phyloP scores from a whole-genome alignment of 2,113 vertebrate genomes.

The Dascyllus trimaculatus region DNA sequence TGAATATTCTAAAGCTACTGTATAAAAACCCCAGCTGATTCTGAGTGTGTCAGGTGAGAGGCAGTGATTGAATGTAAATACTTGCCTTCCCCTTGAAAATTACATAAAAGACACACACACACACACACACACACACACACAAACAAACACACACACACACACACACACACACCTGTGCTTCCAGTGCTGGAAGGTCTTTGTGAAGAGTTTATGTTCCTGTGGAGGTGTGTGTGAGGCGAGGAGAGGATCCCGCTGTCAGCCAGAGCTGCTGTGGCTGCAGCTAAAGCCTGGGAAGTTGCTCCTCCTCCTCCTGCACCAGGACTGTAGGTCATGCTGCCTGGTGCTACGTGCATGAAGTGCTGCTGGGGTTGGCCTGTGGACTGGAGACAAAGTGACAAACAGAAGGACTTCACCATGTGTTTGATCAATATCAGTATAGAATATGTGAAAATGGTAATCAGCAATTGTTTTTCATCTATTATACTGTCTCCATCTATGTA shows the following conservation, averaged over 20 bases:
- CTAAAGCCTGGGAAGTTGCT: slow-evolving; percentile 85
- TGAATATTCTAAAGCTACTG: too few relatives aligned
- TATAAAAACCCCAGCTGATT: too few relatives aligned
- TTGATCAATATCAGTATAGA: neutral
- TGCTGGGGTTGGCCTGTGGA: slow-evolving; percentile 88
- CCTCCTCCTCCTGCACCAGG: slow-evolving; percentile 68
- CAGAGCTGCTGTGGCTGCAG: slow-evolving; percentile 87
- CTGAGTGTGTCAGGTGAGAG: too few relatives aligned
- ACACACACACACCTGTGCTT: slow-evolving; percentile 71
- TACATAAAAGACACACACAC: too few relatives aligned
- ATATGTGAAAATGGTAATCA: neutral
- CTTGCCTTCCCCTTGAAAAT: neutral
- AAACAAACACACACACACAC: neutral
- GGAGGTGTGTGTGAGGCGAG: slow-evolving; percentile 87
- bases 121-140: too few relatives aligned
- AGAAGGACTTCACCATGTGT: neutral
- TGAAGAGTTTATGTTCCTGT: slow-evolving; percentile 89
- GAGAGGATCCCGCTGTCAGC: slow-evolving; percentile 89
- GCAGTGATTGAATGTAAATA: too few relatives aligned
- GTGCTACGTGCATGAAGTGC: slow-evolving; percentile 91
- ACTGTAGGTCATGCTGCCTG: slow-evolving; percentile 88
- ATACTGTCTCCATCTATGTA: neutral
- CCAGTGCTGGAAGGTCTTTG: slow-evolving; percentile 90
- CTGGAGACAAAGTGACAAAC: slow-evolving; percentile 73
- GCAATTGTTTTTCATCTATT: neutral